Conservation (phyloP, 2,888 invertebrate genomes). For the Polyommatus icarus region DNA sequence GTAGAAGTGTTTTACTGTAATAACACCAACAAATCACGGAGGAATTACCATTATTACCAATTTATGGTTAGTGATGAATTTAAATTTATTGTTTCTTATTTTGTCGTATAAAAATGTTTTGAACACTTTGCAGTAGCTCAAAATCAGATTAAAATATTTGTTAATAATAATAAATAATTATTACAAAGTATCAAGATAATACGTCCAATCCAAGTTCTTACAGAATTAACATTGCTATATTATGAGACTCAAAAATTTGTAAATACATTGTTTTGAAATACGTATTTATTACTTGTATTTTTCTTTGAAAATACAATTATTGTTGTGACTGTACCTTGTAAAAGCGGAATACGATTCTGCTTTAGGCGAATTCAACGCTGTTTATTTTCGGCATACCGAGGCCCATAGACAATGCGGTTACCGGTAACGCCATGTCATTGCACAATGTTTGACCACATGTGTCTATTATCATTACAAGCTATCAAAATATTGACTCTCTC, state of each 20-base stretch:
- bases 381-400: background rate
- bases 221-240: background rate
- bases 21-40: conserved; percentile 5
- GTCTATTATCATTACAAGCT: conserved; percentile 67
- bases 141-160: too few species aligned
- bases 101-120: background rate
- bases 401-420: conserved; percentile 10
- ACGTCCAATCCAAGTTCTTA: background rate
- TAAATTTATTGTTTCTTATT: background rate
- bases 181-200: background rate
- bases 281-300: too few species aligned
- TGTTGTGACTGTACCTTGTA: background rate
- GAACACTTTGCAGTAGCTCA: too few species aligned
- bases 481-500: conserved; percentile 79
- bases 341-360: background rate
- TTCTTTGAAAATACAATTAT: background rate
- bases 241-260: too few species aligned
- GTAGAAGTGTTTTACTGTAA: conserved; percentile 16
- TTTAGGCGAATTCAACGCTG: background rate
- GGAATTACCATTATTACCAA: background rate
- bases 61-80: background rate
- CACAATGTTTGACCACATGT: conserved; percentile 79
- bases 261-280: too few species aligned
- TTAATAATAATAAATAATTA: background rate
- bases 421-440: conserved; percentile 49